A percentile compares a stretch with the other conserved stretches of the same genome.
Evolutionary conservation across 2,113 vertebrate species (phyloP).

Genomic region (Pseudonaja textilis): DNA sequence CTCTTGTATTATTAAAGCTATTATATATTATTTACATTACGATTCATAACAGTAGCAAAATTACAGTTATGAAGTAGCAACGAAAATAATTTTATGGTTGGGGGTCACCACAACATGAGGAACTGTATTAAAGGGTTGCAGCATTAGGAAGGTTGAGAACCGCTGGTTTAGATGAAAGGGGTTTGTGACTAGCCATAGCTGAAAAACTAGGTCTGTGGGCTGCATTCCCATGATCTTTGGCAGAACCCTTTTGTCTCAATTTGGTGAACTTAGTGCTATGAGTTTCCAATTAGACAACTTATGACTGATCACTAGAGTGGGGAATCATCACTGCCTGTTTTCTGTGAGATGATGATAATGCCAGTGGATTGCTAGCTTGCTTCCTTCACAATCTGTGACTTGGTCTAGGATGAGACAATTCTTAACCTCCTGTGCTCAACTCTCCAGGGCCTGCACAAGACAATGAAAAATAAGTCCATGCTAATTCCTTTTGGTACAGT

Average conservation of each 20-base stretch:
- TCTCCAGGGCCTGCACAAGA: conserved; percentile 2
- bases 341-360: background rate
- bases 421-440: background rate
- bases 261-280: background rate
- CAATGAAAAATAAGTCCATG: background rate
- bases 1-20: no score
- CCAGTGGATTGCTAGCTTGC: background rate
- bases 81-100: no score
- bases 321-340: background rate
- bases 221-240: background rate
- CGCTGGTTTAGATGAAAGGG: background rate
- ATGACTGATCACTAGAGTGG: background rate
- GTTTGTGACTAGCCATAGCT: no score
- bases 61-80: no score
- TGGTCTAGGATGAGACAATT: background rate
- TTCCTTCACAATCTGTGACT: background rate
- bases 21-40: no score
- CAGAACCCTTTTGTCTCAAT: background rate
- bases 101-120: no score
- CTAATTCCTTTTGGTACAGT: conserved; percentile 20
- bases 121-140: no score
- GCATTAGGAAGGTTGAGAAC: no score
- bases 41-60: no score
- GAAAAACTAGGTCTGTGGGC: background rate
- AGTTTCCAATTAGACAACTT: background rate